These are phyloP conservation scores for Odontesthes bonariensis DNA, from an alignment of 2,113 vertebrate genomes.

Conservation along the genomic window DNA sequence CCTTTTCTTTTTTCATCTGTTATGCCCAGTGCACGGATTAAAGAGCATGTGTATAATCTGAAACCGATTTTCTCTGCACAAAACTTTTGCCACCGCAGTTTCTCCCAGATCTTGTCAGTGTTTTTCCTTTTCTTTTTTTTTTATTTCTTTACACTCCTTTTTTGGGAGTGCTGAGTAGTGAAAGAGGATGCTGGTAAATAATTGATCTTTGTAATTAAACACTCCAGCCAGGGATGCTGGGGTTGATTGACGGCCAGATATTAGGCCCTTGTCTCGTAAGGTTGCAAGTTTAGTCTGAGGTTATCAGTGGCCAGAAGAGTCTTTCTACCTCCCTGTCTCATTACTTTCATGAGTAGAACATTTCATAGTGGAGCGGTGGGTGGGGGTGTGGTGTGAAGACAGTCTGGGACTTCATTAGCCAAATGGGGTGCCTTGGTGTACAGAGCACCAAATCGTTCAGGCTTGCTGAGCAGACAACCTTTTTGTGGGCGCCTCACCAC, in stretches of 20 bases:
- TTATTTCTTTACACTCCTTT: constrained; percentile 71
- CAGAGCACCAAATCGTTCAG: constrained; percentile 75
- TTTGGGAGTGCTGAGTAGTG: constrained; percentile 80
- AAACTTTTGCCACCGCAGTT: constrained; percentile 21
- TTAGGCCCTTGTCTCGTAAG: constrained; percentile 85
- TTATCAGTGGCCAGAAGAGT: constrained; percentile 85
- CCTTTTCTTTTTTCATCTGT: neutral
- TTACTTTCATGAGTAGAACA: constrained; percentile 87
- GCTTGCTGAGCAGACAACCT: constrained; percentile 76
- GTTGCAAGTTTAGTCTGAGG: constrained; percentile 86
- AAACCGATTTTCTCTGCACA: constrained; percentile 30
- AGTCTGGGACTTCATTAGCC: constrained; percentile 85
- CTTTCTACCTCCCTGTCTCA: constrained; percentile 82
- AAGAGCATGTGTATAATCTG: constrained; percentile 1
- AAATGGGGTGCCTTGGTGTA: constrained; percentile 79
- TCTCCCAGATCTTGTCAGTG: constrained; percentile 27
- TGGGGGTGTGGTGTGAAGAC: constrained; percentile 83
- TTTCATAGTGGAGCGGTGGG: constrained; percentile 80
- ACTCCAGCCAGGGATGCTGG: constrained; percentile 83
- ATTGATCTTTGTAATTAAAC: constrained; percentile 88
- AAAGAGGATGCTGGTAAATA: constrained; percentile 86
- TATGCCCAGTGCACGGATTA: neutral
- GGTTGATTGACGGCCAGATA: constrained; percentile 87
- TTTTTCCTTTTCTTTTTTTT: constrained; percentile 37
- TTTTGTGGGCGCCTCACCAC: constrained; percentile 65